phyloP scores from a whole-genome alignment of 2,888 invertebrate species.

The Gerris lacustris region DNA sequence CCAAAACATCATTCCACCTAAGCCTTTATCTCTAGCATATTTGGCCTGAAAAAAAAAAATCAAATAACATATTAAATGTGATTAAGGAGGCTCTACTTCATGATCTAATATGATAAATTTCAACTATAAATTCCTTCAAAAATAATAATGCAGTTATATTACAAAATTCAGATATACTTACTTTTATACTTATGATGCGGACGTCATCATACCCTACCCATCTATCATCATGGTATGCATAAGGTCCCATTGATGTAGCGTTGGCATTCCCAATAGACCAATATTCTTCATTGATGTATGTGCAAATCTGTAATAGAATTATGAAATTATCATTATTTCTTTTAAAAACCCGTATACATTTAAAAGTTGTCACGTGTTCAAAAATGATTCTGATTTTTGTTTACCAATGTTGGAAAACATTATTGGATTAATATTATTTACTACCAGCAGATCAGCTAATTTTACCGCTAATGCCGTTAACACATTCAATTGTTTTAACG shows the following conservation, averaged over 20 bases:
- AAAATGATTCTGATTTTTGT: too few relatives aligned
- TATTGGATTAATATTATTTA: too few relatives aligned
- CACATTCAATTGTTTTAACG: too few relatives aligned
- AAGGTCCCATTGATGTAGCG: background rate
- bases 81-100: background rate
- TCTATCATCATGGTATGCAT: background rate
- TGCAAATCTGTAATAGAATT: background rate
- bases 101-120: too few relatives aligned
- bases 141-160: too few relatives aligned
- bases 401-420: too few relatives aligned
- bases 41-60: background rate
- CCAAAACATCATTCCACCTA: slow-evolving; percentile 1
- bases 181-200: background rate
- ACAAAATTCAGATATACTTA: background rate
- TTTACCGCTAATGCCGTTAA: too few relatives aligned
- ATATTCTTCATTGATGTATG: background rate
- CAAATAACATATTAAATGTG: background rate
- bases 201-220: background rate
- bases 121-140: too few relatives aligned
- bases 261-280: background rate
- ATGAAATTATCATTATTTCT: background rate
- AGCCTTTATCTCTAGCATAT: background rate
- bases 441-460: too few relatives aligned
- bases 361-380: too few relatives aligned
- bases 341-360: too few relatives aligned